Conservation (phyloP, 2,888 invertebrate genomes). For the Onchidella celtica region DNA sequence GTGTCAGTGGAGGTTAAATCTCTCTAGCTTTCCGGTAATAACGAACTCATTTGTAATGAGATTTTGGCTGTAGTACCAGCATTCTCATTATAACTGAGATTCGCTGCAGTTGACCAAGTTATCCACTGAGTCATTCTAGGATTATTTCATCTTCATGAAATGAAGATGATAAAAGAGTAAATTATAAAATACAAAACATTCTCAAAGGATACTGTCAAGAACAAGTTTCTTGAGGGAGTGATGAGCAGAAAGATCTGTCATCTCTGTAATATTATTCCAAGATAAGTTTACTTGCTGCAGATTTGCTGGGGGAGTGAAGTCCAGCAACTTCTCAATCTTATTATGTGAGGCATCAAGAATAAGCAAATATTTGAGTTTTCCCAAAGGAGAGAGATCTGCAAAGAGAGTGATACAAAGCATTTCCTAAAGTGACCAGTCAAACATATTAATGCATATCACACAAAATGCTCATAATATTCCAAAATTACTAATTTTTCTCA, state of each 20-base stretch:
- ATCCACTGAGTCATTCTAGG: no score
- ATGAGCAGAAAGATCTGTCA: conserved; percentile 76
- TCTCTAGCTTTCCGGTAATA: no score
- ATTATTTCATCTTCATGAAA: no score
- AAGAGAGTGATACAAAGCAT: neutral
- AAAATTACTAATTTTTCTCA: no score
- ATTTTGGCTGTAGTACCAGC: no score
- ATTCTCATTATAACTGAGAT: no score
- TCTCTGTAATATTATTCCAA: conserved; percentile 75
- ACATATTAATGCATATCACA: no score
- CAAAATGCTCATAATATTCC: no score
- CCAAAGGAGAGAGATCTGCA: conserved; percentile 76
- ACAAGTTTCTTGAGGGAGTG: conserved; percentile 72
- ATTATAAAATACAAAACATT: neutral
- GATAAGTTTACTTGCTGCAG: conserved; percentile 77
- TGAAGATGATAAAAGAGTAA: no score
- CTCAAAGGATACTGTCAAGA: conserved; percentile 78
- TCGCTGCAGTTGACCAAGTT: no score
- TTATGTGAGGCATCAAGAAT: conserved; percentile 79
- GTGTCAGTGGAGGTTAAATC: no score
- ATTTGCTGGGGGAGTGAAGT: conserved; percentile 76
- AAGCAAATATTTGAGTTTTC: conserved; percentile 73
- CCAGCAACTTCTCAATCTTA: conserved; percentile 72
- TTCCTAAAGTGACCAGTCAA: neutral
- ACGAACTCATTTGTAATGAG: no score